Evolutionary conservation across 2,113 vertebrate species (phyloP).

Genomic region (Spheniscus mendiculus): DNA sequence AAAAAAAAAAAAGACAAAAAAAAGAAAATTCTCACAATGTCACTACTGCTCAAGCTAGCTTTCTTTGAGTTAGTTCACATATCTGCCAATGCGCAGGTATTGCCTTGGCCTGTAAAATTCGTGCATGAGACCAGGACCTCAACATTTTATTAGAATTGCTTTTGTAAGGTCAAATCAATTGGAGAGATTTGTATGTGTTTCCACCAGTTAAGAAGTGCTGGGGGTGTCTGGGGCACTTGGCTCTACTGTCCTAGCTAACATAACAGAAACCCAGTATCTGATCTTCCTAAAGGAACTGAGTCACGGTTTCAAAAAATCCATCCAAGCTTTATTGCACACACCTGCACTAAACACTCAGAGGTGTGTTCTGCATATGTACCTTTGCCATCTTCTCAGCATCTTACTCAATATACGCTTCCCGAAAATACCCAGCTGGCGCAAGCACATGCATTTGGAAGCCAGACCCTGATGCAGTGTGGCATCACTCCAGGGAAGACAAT

Average conservation of each 20-base stretch:
- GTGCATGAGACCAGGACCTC: not conserved
- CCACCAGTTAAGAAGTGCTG: not conserved
- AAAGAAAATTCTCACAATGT: not conserved
- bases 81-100: not conserved
- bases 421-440: conserved; percentile 5
- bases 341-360: conserved; percentile 11
- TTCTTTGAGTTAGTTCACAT: not conserved
- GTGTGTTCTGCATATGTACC: conserved; percentile 14
- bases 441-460: not conserved
- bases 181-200: rapidly evolving
- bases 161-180: not conserved
- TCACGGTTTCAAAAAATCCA: conserved; percentile 58
- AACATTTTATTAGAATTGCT: not conserved
- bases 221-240: not conserved
- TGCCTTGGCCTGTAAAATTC: not conserved
- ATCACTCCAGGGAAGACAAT: not conserved
- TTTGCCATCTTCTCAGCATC: conserved; percentile 46
- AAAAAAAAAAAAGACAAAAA: not conserved
- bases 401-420: not conserved
- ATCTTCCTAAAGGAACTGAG: conserved; percentile 61
- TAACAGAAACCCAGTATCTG: conserved; percentile 64
- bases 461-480: not conserved
- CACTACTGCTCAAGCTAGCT: not conserved
- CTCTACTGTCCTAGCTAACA: not conserved
- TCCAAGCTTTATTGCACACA: conserved; percentile 52